A percentile compares a stretch with the other conserved stretches of the same genome.
These are phyloP conservation scores for Alviniconcha marisindica DNA, from an alignment of 1,140 invertebrate species.

Conservation along the genomic window DNA sequence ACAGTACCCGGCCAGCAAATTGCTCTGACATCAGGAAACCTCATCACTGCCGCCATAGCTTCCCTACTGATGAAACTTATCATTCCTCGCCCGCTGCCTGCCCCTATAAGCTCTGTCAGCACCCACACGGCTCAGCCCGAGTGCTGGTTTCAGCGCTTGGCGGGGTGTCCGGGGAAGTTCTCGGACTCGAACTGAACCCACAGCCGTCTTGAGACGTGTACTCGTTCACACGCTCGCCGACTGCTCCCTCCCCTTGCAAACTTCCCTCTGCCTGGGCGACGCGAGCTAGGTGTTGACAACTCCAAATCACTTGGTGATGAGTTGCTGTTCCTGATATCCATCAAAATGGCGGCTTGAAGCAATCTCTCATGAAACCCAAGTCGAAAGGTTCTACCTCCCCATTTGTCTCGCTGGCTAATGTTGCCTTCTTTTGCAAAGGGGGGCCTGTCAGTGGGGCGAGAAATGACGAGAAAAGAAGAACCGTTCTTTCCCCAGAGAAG, in stretches of 20 bases:
- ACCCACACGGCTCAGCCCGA: neutral
- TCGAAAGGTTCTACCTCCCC: conserved; percentile 5
- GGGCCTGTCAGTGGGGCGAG: neutral
- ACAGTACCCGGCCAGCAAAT: conserved; percentile 24
- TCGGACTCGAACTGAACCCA: too few relatives aligned
- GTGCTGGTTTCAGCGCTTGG: neutral
- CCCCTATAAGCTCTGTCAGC: conserved; percentile 17
- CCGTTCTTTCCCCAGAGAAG: neutral
- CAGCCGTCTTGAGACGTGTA: neutral
- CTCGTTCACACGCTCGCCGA: conserved; percentile 27
- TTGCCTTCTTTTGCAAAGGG: neutral
- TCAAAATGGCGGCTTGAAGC: conserved; percentile 32
- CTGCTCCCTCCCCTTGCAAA: neutral
- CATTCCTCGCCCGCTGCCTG: conserved; percentile 6
- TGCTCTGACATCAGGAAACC: conserved; percentile 5
- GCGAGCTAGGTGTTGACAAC: conserved; percentile 26
- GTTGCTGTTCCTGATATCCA: conserved; percentile 32
- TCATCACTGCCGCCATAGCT: neutral
- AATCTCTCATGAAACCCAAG: conserved; percentile 23
- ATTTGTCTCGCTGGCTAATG: conserved; percentile 18
- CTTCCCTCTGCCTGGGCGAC: conserved; percentile 7
- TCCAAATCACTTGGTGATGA: conserved; percentile 34
- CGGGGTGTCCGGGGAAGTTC: too few relatives aligned
- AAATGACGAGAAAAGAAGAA: neutral
- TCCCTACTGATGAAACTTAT: neutral